Base-by-base conservation (phyloP, 2,113 vertebrate genomes). In the Canis aureus region DNA sequence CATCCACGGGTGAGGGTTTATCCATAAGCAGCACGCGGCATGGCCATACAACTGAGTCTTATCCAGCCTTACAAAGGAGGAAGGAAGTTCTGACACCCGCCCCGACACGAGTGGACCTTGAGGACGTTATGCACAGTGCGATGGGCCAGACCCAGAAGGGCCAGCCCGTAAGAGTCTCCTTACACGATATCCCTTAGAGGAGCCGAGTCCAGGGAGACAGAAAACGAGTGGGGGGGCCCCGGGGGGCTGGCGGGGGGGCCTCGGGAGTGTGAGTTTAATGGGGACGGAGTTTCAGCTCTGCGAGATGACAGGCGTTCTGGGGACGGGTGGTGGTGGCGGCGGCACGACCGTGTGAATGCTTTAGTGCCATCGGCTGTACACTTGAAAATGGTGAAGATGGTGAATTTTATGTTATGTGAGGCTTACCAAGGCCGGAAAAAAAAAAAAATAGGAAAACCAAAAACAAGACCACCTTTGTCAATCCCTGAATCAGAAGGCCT, bases 31-130 rank as follows among this genome's bases (percentile, higher is more conserved):
- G 27, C n/a, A 38, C 2, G 55, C 6, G 43, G 3, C 49, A 9
- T 23, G 4, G 2, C 16, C 35, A 7, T 2, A 25, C 3, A 17
- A 0, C 5, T 22, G 19, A n/a, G 29, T 22, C 16, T 4, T 4
- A 20, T 17, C 5, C 84, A 15, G n/a, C 73, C 60, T 87, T 19
- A 19, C 17, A 16, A 43, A 55, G 51, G 80, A 12, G 9, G 60
- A 27, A 27, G 27, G 60, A 1, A 11, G 15, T 19, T n/a, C 27
- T 1, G 16, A 35, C 67, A 13, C 19, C 25, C 5, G 19, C 32
- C 3, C 11, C 6, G 3, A 0, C 8, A 4, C 2, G 9, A 19
- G 1, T 29, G 38, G 9, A 12, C n/a, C 16, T 9, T 13, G 20
- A 22, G 38, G 93, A 25, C 2, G 7, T 0, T 1, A 0, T 5